phyloP scores from a whole-genome alignment of 1,140 invertebrate genomes.

The Drosophila baimaii region DNA sequence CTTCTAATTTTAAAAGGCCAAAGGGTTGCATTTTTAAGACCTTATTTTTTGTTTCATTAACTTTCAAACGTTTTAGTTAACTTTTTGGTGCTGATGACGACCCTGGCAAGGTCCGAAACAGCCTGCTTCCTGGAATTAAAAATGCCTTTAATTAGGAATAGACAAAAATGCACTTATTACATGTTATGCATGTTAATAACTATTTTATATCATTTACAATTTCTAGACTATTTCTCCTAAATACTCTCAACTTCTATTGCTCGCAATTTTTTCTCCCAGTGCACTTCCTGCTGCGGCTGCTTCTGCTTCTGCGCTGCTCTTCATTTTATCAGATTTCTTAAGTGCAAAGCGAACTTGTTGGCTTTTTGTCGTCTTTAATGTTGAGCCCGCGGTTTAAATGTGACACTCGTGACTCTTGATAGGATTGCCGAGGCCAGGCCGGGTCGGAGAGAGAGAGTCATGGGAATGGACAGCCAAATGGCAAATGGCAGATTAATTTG shows the following conservation, averaged over 20 bases:
- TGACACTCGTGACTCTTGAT: slow-evolving; percentile 79
- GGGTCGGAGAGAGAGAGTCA: slow-evolving; percentile 1
- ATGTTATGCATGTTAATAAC: too few relatives aligned
- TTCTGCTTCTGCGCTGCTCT: slow-evolving; percentile 35
- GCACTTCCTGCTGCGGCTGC: slow-evolving; percentile 8
- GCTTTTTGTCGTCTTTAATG: slow-evolving; percentile 83
- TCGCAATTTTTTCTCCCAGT: not conserved
- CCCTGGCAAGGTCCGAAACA: too few relatives aligned
- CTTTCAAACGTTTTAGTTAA: too few relatives aligned
- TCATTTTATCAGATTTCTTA: slow-evolving; percentile 79
- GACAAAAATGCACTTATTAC: too few relatives aligned
- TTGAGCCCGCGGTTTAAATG: slow-evolving; percentile 77
- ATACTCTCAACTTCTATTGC: not conserved
- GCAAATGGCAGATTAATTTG: slow-evolving; percentile 61
- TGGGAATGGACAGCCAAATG: slow-evolving; percentile 56
- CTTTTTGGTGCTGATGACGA: too few relatives aligned
- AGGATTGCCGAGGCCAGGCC: slow-evolving; percentile 55
- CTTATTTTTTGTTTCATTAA: too few relatives aligned
- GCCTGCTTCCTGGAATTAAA: too few relatives aligned
- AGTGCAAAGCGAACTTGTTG: slow-evolving; percentile 83
- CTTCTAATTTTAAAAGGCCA: too few relatives aligned
- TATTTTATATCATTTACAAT: too few relatives aligned
- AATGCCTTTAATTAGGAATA: too few relatives aligned
- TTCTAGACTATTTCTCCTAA: not conserved
- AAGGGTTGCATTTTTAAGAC: too few relatives aligned